A percentile compares a stretch with the other conserved stretches of the same genome.
Conservation (phyloP, 2,797 vertebrate species). For the Gallinago nigripennis region DNA sequence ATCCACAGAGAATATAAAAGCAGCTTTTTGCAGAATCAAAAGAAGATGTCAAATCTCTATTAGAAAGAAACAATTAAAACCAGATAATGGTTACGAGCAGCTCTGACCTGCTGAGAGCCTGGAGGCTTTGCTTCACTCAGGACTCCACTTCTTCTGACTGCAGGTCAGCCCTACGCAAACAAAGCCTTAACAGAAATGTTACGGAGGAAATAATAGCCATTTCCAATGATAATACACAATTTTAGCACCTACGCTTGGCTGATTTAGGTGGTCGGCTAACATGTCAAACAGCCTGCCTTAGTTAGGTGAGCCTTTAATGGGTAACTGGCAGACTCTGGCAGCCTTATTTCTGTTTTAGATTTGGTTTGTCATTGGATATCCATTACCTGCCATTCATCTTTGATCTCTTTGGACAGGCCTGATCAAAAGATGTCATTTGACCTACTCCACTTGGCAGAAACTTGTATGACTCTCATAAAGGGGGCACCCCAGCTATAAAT, state of each 20-base stretch:
- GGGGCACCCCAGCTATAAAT: conserved; percentile 94
- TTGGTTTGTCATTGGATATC: conserved; percentile 95
- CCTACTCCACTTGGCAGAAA: conserved; percentile 97
- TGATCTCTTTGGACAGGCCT: conserved; percentile 99
- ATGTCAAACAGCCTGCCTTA: conserved; percentile 90
- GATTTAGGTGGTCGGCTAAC: conserved; percentile 92
- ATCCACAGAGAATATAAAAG: conserved; percentile 9
- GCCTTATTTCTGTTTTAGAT: conserved; percentile 98
- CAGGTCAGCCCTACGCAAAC: conserved; percentile 79
- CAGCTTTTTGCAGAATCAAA: conserved; percentile 42
- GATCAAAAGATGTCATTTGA: conserved; percentile 99
- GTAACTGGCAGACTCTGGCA: conserved; percentile 98
- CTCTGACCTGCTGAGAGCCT: conserved; percentile 71
- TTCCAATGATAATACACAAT: conserved; percentile 99
- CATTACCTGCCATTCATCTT: conserved; percentile 98
- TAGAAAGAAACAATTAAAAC: conserved; percentile 68
- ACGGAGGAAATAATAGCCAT: conserved; percentile 99
- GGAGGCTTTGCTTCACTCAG: conserved; percentile 60
- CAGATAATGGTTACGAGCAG: conserved; percentile 69
- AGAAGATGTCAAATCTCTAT: conserved; percentile 56
- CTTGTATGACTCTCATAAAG: conserved; percentile 97
- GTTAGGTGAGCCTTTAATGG: conserved; percentile 94
- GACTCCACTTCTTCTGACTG: conserved; percentile 68
- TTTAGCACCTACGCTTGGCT: conserved; percentile 91
- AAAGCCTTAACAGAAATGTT: conserved; percentile 96